Percentiles rank a stretch among this genome's conserved stretches.
These are phyloP conservation scores for Sorex maritimensis DNA, from an alignment of 2,797 vertebrate species.

Conservation along the genomic window DNA sequence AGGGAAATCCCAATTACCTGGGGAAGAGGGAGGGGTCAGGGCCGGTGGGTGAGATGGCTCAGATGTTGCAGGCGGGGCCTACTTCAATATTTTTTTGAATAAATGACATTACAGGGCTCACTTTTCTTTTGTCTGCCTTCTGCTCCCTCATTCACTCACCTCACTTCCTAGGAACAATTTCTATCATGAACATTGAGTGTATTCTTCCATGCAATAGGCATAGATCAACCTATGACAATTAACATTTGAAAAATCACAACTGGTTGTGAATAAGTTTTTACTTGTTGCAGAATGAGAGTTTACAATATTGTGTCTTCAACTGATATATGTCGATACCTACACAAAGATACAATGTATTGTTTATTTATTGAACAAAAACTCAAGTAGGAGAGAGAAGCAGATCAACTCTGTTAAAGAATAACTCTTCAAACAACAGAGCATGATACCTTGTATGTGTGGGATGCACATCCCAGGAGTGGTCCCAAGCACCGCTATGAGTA, in stretches of 20 bases:
- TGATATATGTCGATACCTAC: not conserved
- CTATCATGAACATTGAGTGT: not conserved
- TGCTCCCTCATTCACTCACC: not conserved
- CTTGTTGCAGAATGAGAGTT: not conserved
- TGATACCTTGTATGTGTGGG: too few relatives aligned
- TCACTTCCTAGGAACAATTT: not conserved
- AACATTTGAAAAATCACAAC: not conserved
- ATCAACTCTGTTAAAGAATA: constrained; percentile 14
- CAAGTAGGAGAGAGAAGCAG: not conserved
- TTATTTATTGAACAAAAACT: not conserved
- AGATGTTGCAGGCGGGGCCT: not conserved
- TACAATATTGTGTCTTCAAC: not conserved
- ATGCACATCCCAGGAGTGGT: too few relatives aligned
- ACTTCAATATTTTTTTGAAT: constrained; percentile 29
- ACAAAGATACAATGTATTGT: not conserved
- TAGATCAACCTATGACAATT: not conserved
- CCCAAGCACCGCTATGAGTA: too few relatives aligned
- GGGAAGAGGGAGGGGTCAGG: too few relatives aligned
- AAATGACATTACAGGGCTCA: not conserved
- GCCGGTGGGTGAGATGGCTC: too few relatives aligned
- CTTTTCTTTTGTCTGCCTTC: not conserved
- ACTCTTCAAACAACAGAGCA: not conserved
- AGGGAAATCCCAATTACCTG: too few relatives aligned
- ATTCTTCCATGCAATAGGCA: not conserved
- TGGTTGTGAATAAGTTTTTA: not conserved